Evolutionary conservation across 23 tunicate species (phyloP).

Genomic region (Styela plicata): DNA sequence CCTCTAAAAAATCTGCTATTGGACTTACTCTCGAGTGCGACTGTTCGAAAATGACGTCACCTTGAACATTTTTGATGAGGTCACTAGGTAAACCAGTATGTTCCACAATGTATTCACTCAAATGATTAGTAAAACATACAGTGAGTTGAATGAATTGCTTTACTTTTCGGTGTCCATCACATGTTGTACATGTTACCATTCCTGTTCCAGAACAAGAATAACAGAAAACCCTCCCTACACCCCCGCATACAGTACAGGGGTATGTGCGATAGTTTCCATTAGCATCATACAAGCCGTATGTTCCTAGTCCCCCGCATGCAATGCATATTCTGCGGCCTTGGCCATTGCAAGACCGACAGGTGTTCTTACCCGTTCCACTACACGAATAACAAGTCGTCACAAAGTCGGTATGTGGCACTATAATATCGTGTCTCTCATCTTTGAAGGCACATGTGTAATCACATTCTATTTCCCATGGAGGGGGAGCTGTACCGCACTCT

Average conservation of each 20-base stretch:
- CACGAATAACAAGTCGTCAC: conserved; percentile 52
- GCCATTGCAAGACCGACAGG: conserved; percentile 57
- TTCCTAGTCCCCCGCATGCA: conserved; percentile 38
- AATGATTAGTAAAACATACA: conserved; percentile 40
- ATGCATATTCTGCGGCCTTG: conserved; percentile 50
- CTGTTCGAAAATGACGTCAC: conserved; percentile 71
- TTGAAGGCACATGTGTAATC: conserved; percentile 23
- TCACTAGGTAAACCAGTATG: conserved; percentile 69
- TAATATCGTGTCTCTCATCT: conserved; percentile 37
- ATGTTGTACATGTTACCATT: conserved; percentile 36
- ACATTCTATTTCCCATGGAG: conserved; percentile 76
- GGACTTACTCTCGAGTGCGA: conserved; percentile 47
- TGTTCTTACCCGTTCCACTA: conserved; percentile 49
- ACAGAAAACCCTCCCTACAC: conserved; percentile 53
- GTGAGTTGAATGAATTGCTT: conserved; percentile 75
- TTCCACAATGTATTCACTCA: conserved; percentile 64
- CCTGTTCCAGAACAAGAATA: conserved; percentile 57
- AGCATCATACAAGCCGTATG: not conserved
- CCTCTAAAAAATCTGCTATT: conserved; percentile 29
- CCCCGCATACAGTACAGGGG: conserved; percentile 35
- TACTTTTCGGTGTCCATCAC: conserved; percentile 59
- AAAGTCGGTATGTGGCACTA: conserved; percentile 76
- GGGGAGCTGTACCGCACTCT: conserved; percentile 67
- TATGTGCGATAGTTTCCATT: conserved; percentile 21
- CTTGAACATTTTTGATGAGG: conserved; percentile 60